A percentile compares a stretch with the other conserved stretches of the same genome.
Evolutionary conservation across 2,888 invertebrate genomes (phyloP).

Genomic region (Bombylius major): DNA sequence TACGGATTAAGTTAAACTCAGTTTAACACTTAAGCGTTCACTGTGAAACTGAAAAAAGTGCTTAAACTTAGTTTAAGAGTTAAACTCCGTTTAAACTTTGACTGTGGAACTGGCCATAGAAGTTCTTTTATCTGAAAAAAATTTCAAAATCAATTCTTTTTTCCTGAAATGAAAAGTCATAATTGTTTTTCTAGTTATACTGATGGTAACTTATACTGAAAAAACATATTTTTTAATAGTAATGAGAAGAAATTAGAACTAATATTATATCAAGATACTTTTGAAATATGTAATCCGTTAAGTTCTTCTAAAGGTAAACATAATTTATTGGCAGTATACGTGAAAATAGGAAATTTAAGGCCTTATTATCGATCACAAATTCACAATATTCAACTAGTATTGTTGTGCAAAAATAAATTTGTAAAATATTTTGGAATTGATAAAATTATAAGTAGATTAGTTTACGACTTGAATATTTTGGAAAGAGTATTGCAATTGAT

Average conservation of each 20-base stretch:
- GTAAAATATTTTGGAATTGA: slow-evolving; percentile 8
- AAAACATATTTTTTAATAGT: too few relatives aligned
- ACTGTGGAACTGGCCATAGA: too few relatives aligned
- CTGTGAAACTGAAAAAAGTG: too few relatives aligned
- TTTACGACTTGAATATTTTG: slow-evolving; percentile 7
- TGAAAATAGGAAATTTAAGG: slow-evolving; percentile 5
- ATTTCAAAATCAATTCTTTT: background rate
- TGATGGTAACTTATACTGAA: background rate
- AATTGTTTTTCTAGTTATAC: slow-evolving; percentile 1
- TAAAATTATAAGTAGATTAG: slow-evolving; percentile 6
- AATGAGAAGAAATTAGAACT: background rate
- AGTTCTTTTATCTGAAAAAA: background rate
- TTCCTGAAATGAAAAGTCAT: background rate
- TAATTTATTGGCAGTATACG: slow-evolving; percentile 10
- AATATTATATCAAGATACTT: slow-evolving; percentile 10
- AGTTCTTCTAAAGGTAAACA: slow-evolving; percentile 12
- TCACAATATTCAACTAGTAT: slow-evolving; percentile 5
- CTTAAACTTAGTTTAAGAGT: too few relatives aligned
- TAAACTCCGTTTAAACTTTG: too few relatives aligned
- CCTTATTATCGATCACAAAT: slow-evolving; percentile 2
- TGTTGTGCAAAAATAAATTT: slow-evolving; percentile 10
- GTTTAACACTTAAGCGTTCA: too few relatives aligned
- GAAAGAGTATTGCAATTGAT: slow-evolving; percentile 5
- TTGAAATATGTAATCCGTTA: slow-evolving; percentile 11
- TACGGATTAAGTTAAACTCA: too few relatives aligned